Conservation (phyloP, 2,797 vertebrate genomes). For the Triplophysa yarkandensis region DNA sequence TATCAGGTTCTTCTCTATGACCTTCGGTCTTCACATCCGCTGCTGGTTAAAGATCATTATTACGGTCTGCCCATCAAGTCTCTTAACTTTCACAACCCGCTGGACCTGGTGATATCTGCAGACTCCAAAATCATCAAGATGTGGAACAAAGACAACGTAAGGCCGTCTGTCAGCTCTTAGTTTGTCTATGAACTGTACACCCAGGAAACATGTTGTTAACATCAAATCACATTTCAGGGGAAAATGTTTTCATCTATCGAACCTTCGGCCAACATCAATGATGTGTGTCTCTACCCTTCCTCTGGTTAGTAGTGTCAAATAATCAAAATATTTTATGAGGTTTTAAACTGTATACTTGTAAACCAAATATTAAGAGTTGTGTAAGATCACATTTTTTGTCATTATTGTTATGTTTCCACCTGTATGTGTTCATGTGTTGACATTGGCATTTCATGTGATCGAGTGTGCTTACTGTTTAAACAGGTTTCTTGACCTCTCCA, state of each 20-base stretch:
- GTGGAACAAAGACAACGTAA: slow-evolving; percentile 93
- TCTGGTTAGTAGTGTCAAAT: slow-evolving; percentile 79
- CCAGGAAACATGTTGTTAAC: not conserved
- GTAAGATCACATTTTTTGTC: too few relatives aligned
- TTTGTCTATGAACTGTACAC: not conserved
- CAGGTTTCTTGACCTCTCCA: not conserved
- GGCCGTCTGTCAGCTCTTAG: slow-evolving; percentile 29
- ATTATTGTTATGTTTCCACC: slow-evolving; percentile 15
- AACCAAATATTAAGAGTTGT: too few relatives aligned
- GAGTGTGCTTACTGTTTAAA: slow-evolving; percentile 1
- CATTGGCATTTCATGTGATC: slow-evolving; percentile 8
- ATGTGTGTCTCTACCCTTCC: slow-evolving; percentile 90
- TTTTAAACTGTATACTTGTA: too few relatives aligned
- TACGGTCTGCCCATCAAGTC: slow-evolving; percentile 93
- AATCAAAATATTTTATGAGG: too few relatives aligned
- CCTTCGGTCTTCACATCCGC: slow-evolving; percentile 88
- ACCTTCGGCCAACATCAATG: slow-evolving; percentile 89
- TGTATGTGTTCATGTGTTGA: not conserved
- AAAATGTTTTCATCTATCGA: slow-evolving; percentile 94
- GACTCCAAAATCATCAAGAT: slow-evolving; percentile 97
- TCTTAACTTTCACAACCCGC: slow-evolving; percentile 83
- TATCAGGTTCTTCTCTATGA: slow-evolving; percentile 90
- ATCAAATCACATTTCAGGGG: slow-evolving; percentile 76
- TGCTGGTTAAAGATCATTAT: slow-evolving; percentile 93
- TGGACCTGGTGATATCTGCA: slow-evolving; percentile 90